Evolutionary conservation across 2,888 invertebrate species (phyloP).

Genomic region (Apomyelois bistriatella): DNA sequence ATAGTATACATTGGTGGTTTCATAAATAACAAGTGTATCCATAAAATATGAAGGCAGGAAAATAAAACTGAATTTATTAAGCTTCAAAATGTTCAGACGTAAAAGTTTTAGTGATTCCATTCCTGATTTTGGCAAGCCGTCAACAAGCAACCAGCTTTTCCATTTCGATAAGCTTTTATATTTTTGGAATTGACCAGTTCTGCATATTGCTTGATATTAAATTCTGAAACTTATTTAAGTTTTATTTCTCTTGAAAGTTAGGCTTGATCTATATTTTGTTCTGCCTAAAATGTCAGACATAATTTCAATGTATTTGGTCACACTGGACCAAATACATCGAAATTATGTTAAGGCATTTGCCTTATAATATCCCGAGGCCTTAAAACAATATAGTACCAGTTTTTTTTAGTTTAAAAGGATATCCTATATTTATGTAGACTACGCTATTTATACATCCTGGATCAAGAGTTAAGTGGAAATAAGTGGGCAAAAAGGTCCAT

Average conservation of each 20-base stretch:
- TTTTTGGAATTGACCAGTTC: conserved; percentile 8
- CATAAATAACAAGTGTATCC: background rate
- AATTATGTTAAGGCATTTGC: no score
- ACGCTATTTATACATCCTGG: no score
- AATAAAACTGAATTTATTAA: conserved; percentile 1
- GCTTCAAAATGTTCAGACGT: background rate
- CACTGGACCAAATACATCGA: no score
- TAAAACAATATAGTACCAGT: no score
- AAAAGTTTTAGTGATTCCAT: conserved; percentile 2
- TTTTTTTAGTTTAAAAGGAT: no score
- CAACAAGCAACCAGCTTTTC: conserved; percentile 9
- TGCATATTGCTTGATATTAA: conserved; percentile 1
- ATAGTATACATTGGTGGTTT: background rate
- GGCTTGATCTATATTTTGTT: no score
- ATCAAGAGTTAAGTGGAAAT: no score
- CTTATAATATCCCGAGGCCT: no score
- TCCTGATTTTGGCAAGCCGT: conserved; percentile 11
- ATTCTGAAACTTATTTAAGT: background rate
- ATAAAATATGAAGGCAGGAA: background rate
- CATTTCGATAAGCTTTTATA: conserved; percentile 10
- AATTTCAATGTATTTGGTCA: no score
- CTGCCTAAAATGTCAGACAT: background rate
- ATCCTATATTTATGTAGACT: no score
- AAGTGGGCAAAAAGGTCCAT: no score
- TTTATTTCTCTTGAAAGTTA: background rate